These are phyloP conservation scores for Uria lomvia DNA, from an alignment of 2,113 vertebrate species.

Conservation along the genomic window DNA sequence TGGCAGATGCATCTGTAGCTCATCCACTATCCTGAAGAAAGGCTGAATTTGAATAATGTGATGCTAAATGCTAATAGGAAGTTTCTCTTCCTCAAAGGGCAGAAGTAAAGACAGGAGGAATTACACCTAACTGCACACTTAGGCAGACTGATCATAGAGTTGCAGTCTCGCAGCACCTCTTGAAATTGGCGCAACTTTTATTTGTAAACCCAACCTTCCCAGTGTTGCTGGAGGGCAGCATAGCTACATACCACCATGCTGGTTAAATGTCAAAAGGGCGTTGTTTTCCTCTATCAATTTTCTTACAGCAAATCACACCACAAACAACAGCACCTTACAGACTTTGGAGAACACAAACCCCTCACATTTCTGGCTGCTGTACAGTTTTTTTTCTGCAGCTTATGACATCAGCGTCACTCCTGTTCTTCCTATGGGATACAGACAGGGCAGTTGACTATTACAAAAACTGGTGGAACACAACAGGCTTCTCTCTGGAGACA, in stretches of 20 bases:
- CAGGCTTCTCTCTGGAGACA: neutral
- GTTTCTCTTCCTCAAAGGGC: neutral
- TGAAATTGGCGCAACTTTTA: neutral
- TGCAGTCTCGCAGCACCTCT: neutral
- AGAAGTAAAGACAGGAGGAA: neutral
- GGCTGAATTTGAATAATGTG: neutral
- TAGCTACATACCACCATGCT: fast-evolving
- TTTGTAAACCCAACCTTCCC: neutral
- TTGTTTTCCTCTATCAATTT: neutral
- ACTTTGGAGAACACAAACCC: neutral
- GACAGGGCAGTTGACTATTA: neutral
- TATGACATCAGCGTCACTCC: neutral
- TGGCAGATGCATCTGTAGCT: neutral
- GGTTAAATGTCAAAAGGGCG: neutral
- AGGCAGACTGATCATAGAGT: neutral
- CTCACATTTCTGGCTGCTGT: neutral
- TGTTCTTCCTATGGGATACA: neutral
- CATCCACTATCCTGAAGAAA: neutral
- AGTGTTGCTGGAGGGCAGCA: neutral
- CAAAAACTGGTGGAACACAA: neutral
- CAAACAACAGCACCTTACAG: neutral
- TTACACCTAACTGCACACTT: neutral
- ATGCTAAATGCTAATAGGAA: neutral
- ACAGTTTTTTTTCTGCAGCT: neutral
- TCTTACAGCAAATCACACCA: neutral